Percentiles rank a stretch among this genome's conserved stretches.
Evolutionary conservation across 2,888 invertebrate species (phyloP).

Genomic region (Leucoma salicis): DNA sequence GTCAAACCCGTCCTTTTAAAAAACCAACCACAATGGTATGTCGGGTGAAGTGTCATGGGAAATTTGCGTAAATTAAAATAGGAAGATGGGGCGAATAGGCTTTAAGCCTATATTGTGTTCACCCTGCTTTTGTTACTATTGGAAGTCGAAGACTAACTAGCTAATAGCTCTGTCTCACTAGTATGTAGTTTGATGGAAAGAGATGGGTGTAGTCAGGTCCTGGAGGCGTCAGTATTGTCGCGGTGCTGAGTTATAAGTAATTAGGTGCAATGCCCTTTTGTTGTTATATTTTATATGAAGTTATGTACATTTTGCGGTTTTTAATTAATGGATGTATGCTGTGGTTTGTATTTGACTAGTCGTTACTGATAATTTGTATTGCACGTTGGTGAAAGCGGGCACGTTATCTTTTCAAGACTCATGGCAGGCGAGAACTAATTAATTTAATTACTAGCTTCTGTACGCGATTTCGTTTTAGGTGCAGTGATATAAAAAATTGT

Average conservation of each 20-base stretch:
- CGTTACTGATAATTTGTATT: neutral
- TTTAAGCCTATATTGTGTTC: slow-evolving; percentile 64
- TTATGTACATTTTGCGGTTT: slow-evolving; percentile 36
- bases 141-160: slow-evolving; percentile 66
- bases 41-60: slow-evolving; percentile 81
- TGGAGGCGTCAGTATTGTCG: slow-evolving; percentile 61
- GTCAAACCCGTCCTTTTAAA: slow-evolving; percentile 36
- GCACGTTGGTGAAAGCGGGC: neutral
- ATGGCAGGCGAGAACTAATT: neutral
- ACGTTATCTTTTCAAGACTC: neutral
- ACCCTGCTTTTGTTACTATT: slow-evolving; percentile 63
- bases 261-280: slow-evolving; percentile 65
- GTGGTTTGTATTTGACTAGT: neutral
- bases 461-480: neutral
- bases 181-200: slow-evolving; percentile 18
- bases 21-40: slow-evolving; percentile 54
- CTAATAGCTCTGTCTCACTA: slow-evolving; percentile 40
- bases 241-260: slow-evolving; percentile 69
- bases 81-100: slow-evolving; percentile 79
- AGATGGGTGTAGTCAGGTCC: slow-evolving; percentile 39
- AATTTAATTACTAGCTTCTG: neutral
- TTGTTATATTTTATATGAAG: slow-evolving; percentile 38
- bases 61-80: slow-evolving; percentile 83
- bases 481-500: no score
- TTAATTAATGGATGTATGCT: slow-evolving; percentile 33